A percentile compares a stretch with the other conserved stretches of the same genome.
phyloP scores from a whole-genome alignment of 2,888 invertebrate genomes.

The Strigamia transsilvanica region DNA sequence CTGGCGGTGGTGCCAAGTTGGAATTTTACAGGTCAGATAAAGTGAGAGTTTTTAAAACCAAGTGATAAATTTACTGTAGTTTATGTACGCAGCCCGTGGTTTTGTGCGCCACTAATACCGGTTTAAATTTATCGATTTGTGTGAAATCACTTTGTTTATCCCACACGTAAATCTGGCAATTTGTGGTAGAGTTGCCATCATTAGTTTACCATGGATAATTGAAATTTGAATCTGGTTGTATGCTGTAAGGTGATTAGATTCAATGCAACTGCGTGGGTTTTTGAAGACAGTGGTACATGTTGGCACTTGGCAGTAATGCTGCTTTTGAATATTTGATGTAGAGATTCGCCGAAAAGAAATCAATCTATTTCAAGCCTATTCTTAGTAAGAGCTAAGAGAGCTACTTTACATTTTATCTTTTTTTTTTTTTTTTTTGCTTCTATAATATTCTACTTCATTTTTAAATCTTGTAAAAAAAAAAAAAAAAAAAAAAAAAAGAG shows the following conservation, averaged over 20 bases:
- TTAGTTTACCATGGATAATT: too few relatives aligned
- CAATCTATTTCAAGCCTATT: neutral
- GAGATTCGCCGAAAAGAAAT: constrained; percentile 12
- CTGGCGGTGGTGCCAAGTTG: too few relatives aligned
- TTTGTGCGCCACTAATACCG: too few relatives aligned
- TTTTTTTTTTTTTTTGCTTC: neutral
- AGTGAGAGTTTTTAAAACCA: too few relatives aligned
- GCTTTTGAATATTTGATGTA: constrained; percentile 31
- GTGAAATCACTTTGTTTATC: neutral
- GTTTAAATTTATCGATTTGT: neutral
- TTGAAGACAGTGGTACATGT: neutral
- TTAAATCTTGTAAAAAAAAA: neutral
- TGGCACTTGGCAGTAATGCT: neutral
- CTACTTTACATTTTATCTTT: neutral
- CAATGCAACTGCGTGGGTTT: too few relatives aligned
- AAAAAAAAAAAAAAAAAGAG: neutral
- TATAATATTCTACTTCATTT: too few relatives aligned
- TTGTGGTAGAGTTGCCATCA: neutral
- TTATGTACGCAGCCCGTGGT: too few relatives aligned
- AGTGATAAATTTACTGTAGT: neutral
- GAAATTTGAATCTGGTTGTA: too few relatives aligned
- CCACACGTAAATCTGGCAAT: constrained; percentile 12
- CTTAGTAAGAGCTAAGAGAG: neutral
- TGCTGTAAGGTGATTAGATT: too few relatives aligned
- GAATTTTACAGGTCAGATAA: too few relatives aligned